These are phyloP conservation scores for Drosophila bunnanda DNA, from an alignment of 2,888 invertebrate species.

Conservation along the genomic window DNA sequence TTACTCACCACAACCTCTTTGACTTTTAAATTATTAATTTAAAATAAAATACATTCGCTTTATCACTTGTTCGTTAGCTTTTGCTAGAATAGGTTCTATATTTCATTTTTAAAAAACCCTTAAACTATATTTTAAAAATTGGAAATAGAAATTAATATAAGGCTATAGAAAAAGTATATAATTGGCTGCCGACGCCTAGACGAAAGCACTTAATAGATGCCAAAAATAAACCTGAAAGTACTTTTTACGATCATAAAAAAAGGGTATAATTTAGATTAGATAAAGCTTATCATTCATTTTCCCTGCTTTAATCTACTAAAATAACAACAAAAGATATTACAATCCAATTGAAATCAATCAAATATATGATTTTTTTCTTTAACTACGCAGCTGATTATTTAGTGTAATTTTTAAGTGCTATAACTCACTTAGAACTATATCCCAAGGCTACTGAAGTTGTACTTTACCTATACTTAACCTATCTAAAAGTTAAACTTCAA, in stretches of 20 bases:
- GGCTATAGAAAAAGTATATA: background rate
- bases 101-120: too few species aligned
- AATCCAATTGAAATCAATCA: background rate
- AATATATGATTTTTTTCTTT: background rate
- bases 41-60: too few species aligned
- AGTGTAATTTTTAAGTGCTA: background rate
- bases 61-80: too few species aligned
- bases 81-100: too few species aligned
- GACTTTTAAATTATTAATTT: too few species aligned
- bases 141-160: background rate
- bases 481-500: conserved; percentile 1
- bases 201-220: background rate
- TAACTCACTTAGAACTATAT: background rate
- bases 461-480: background rate
- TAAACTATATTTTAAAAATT: background rate
- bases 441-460: background rate
- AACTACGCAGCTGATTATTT: background rate
- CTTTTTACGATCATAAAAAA: conserved; percentile 5
- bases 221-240: background rate
- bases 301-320: background rate
- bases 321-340: background rate
- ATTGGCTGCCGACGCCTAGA: background rate
- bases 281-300: conserved; percentile 21
- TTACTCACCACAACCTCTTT: too few species aligned
- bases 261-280: conserved; percentile 33